These are phyloP conservation scores for Grantiella picta DNA, from an alignment of 2,113 vertebrate species.

Conservation along the genomic window DNA sequence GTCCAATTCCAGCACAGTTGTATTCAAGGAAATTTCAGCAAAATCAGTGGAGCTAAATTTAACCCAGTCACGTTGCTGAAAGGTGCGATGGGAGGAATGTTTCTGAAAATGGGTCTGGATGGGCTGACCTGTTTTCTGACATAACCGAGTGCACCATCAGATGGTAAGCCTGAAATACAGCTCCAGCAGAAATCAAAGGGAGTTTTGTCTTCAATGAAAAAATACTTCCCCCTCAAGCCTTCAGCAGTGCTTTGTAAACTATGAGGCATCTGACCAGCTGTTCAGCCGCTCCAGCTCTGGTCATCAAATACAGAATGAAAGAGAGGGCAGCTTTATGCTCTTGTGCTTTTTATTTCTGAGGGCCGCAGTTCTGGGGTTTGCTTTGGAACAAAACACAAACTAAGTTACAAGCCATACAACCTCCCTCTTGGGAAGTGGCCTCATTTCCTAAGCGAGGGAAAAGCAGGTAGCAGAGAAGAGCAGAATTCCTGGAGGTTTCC, in stretches of 20 bases:
- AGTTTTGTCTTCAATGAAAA: neutral
- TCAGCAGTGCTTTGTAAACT: neutral
- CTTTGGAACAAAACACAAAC: neutral
- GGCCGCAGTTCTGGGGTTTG: neutral
- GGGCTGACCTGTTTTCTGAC: neutral
- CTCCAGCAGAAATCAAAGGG: neutral
- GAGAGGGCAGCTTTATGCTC: neutral
- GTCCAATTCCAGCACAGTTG: neutral
- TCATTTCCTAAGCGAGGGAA: neutral
- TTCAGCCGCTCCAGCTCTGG: neutral
- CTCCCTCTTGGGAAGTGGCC: neutral
- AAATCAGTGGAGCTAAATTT: neutral
- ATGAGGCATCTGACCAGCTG: neutral
- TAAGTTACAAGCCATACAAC: neutral
- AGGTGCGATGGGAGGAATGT: neutral
- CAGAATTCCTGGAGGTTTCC: neutral
- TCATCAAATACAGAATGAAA: neutral
- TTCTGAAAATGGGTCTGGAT: neutral
- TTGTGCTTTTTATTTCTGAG: neutral
- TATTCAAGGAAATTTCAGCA: neutral
- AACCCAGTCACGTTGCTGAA: neutral
- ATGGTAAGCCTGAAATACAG: neutral
- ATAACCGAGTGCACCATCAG: neutral
- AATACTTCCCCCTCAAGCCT: neutral
- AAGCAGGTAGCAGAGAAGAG: neutral